Percentiles rank a stretch among this genome's conserved stretches.
Conservation (phyloP, 2,888 invertebrate species). For the Rhopalosiphum nymphaeae region DNA sequence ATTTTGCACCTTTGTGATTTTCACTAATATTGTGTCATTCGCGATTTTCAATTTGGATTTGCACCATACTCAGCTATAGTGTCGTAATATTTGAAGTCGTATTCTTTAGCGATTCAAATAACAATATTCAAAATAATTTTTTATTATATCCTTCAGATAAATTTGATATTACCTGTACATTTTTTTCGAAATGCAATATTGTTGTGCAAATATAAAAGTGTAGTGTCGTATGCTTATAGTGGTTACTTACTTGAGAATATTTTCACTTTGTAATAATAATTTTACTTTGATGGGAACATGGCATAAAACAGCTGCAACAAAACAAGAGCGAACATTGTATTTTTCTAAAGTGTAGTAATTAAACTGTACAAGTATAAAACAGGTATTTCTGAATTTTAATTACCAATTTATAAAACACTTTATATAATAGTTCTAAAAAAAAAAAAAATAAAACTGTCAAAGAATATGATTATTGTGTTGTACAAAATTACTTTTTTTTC, state of each 20-base stretch:
- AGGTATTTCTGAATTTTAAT: background rate
- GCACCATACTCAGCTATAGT: background rate
- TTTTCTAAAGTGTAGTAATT: background rate
- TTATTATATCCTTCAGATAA: background rate
- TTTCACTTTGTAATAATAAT: background rate
- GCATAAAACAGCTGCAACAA: background rate
- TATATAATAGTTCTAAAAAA: background rate
- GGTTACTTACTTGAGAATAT: background rate
- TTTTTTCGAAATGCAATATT: background rate
- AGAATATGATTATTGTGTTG: background rate
- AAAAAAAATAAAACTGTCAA: background rate
- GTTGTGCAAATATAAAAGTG: background rate
- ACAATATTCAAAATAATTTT: background rate
- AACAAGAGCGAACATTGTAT: background rate
- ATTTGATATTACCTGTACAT: background rate
- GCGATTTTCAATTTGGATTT: background rate
- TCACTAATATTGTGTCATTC: too few species aligned
- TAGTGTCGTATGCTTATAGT: background rate
- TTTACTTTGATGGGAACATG: background rate
- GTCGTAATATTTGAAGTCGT: background rate
- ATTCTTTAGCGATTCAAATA: background rate
- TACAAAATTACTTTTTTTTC: background rate
- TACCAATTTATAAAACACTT: background rate
- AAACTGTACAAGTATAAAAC: background rate
- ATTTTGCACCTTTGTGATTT: too few species aligned